phyloP scores from a whole-genome alignment of 1,140 invertebrate species.

The Galleria mellonella region DNA sequence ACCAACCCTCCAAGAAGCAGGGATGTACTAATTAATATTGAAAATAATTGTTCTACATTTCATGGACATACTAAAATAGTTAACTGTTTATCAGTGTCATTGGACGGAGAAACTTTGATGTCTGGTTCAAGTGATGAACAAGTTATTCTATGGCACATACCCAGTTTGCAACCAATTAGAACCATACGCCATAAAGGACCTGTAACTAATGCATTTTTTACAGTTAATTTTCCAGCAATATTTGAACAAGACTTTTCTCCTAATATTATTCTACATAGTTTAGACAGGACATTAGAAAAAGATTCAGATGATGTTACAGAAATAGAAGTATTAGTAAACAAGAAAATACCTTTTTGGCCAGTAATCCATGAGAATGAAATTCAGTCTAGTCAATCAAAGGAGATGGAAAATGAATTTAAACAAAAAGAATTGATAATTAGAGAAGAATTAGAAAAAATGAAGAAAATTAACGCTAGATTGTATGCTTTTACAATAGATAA shows the following conservation, averaged over 20 bases:
- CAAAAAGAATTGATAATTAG: constrained; percentile 28
- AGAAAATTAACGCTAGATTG: constrained; percentile 48
- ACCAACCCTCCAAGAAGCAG: constrained; percentile 78
- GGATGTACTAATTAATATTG: constrained; percentile 78
- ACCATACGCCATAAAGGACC: constrained; percentile 82
- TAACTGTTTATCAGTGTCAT: constrained; percentile 81
- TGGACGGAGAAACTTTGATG: constrained; percentile 80
- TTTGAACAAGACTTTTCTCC: constrained; percentile 55
- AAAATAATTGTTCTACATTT: constrained; percentile 69
- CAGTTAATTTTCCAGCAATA: constrained; percentile 42
- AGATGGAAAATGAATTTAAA: constrained; percentile 29
- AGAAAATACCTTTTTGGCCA: constrained; percentile 51
- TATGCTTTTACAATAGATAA: constrained; percentile 48
- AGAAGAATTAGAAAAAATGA: constrained; percentile 43
- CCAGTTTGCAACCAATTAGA: constrained; percentile 81
- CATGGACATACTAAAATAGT: constrained; percentile 80
- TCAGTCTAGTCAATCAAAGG: constrained; percentile 16
- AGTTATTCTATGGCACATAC: constrained; percentile 87
- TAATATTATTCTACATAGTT: constrained; percentile 43
- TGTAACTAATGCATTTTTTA: constrained; percentile 81
- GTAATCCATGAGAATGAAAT: constrained; percentile 7
- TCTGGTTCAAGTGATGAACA: constrained; percentile 84
- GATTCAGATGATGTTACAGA: constrained; percentile 41
- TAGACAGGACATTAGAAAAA: constrained; percentile 52
- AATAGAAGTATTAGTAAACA: constrained; percentile 47